Percentiles rank a stretch among this genome's conserved stretches.
Conservation (phyloP, 2,797 vertebrate species). For the Gadopsis bispinosus region DNA sequence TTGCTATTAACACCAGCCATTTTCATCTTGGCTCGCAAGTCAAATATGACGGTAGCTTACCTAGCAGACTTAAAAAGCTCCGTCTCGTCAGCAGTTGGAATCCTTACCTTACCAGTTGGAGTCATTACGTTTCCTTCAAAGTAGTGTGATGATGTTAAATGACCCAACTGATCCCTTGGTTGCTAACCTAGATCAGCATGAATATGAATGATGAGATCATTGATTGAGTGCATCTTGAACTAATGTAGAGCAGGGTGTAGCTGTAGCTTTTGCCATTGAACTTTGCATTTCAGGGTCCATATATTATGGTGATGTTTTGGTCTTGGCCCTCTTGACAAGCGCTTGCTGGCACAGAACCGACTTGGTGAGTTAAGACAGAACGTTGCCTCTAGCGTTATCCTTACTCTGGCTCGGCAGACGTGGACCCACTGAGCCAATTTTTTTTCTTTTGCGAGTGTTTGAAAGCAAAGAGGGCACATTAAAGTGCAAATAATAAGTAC, state of each 20-base stretch:
- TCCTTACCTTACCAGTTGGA: background rate
- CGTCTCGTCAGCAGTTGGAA: background rate
- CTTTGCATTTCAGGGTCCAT: background rate
- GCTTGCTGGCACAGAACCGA: conserved; percentile 33
- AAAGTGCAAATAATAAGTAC: conserved; percentile 75
- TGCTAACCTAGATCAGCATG: background rate
- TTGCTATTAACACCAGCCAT: background rate
- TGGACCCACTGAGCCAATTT: conserved; percentile 48
- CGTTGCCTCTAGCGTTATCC: conserved; percentile 48
- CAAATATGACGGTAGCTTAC: background rate
- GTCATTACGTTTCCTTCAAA: background rate
- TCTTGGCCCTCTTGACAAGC: background rate
- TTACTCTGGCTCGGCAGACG: conserved; percentile 55
- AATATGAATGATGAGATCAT: background rate
- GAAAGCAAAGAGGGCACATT: conserved; percentile 69
- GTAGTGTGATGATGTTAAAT: background rate
- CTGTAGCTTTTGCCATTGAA: conserved; percentile 2
- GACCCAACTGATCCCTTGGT: background rate
- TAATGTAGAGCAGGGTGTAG: background rate
- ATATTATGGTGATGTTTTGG: background rate
- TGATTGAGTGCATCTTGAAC: background rate
- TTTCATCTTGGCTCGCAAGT: background rate
- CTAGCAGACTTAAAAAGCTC: background rate
- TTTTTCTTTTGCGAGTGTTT: conserved; percentile 40
- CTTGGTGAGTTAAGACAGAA: conserved; percentile 52